A percentile compares a stretch with the other conserved stretches of the same genome.
phyloP scores from a whole-genome alignment of 2,888 invertebrate genomes.

The Synanthedon formicaeformis region DNA sequence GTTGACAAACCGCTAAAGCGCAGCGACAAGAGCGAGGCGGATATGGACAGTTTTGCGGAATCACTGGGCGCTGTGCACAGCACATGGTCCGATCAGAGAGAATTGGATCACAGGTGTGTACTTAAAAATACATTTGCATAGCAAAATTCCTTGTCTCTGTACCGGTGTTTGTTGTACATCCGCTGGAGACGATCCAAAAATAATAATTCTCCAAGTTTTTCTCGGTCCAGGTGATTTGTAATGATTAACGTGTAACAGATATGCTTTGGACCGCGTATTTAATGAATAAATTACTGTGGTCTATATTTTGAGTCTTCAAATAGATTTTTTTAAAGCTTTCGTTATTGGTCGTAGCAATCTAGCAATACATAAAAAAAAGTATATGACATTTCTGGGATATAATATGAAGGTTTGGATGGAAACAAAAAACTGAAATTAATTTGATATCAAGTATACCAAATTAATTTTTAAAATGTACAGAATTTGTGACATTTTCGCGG shows the following conservation, averaged over 20 bases:
- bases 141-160: not conserved
- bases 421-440: too few relatives aligned
- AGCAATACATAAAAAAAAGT: too few relatives aligned
- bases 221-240: not conserved
- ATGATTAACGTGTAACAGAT: too few relatives aligned
- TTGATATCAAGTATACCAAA: too few relatives aligned
- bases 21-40: constrained; percentile 57
- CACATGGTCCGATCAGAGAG: constrained; percentile 70
- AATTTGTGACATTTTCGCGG: too few relatives aligned
- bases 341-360: too few relatives aligned
- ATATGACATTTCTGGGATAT: too few relatives aligned
- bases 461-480: too few relatives aligned
- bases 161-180: not conserved
- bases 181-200: not conserved
- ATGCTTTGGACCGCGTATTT: not conserved
- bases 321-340: too few relatives aligned
- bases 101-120: constrained; percentile 71
- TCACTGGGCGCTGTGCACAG: constrained; percentile 54
- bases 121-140: not conserved
- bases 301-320: too few relatives aligned
- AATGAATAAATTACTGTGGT: too few relatives aligned
- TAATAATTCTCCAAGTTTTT: not conserved
- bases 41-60: constrained; percentile 69
- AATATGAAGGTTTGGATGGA: too few relatives aligned
- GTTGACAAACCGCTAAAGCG: constrained; percentile 44